Evolutionary conservation across 1,140 invertebrate species (phyloP).

Genomic region (Calliopsis andreniformis): DNA sequence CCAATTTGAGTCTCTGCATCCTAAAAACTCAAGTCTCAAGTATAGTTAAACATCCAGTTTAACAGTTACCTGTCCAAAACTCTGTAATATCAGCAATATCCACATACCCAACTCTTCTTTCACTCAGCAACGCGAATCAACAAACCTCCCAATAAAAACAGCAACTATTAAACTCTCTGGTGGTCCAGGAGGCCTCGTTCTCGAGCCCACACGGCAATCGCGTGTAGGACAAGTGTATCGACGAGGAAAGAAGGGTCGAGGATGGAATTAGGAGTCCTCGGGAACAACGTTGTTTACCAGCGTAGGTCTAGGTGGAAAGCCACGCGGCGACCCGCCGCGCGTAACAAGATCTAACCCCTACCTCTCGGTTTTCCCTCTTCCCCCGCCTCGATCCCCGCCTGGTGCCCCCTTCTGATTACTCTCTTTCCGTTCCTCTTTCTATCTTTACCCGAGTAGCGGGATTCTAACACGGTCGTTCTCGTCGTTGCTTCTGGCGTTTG

Average conservation of each 20-base stretch:
- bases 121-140: no score
- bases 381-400: conserved; percentile 33
- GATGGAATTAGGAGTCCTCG: conserved; percentile 22
- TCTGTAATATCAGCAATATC: no score
- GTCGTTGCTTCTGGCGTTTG: conserved; percentile 25
- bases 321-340: conserved; percentile 35
- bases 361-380: conserved; percentile 41
- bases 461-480: conserved; percentile 51
- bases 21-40: no score
- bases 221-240: not conserved
- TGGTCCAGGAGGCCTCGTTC: no score
- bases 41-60: no score
- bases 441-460: conserved; percentile 49
- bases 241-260: not conserved
- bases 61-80: no score
- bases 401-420: conserved; percentile 45
- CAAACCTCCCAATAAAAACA: no score
- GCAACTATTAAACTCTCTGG: no score
- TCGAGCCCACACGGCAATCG: no score
- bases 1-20: no score
- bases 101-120: no score
- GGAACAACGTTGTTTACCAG: conserved; percentile 2
- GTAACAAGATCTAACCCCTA: conserved; percentile 59
- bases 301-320: conserved; percentile 36
- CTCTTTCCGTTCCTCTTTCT: conserved; percentile 54